These are phyloP conservation scores for Catharus fuscescens DNA, from an alignment of 2,113 vertebrate genomes.

Conservation along the genomic window DNA sequence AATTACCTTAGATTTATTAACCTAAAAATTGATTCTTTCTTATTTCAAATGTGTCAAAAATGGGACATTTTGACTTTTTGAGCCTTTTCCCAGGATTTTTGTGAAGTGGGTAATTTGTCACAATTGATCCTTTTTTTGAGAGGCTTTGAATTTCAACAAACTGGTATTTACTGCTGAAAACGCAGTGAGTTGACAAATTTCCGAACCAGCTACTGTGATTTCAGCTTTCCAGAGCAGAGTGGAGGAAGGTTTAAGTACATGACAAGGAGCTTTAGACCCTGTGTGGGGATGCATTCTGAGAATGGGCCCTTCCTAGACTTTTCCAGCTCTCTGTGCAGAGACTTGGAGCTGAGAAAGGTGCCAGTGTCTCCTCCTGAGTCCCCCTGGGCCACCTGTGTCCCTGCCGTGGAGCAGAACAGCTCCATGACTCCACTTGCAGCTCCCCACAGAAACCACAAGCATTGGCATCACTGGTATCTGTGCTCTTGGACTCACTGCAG, in stretches of 20 bases:
- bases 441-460: neutral
- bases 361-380: neutral
- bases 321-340: neutral
- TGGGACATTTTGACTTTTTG: conserved; percentile 32
- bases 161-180: conserved; percentile 41
- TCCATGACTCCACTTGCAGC: neutral
- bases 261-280: neutral
- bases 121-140: conserved; percentile 37
- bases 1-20: conserved; percentile 57
- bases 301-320: accelerated
- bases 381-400: neutral
- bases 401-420: neutral
- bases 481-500: neutral
- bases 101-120: conserved; percentile 48
- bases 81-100: conserved; percentile 29
- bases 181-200: neutral
- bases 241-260: neutral
- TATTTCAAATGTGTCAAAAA: conserved; percentile 23
- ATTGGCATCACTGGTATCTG: neutral
- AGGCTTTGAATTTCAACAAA: conserved; percentile 42
- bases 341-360: neutral
- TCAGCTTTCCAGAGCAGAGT: neutral
- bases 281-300: neutral
- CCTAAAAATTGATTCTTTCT: conserved; percentile 43
- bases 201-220: neutral